phyloP scores from a whole-genome alignment of 1,140 invertebrate genomes.

The Monochamus saltuarius region DNA sequence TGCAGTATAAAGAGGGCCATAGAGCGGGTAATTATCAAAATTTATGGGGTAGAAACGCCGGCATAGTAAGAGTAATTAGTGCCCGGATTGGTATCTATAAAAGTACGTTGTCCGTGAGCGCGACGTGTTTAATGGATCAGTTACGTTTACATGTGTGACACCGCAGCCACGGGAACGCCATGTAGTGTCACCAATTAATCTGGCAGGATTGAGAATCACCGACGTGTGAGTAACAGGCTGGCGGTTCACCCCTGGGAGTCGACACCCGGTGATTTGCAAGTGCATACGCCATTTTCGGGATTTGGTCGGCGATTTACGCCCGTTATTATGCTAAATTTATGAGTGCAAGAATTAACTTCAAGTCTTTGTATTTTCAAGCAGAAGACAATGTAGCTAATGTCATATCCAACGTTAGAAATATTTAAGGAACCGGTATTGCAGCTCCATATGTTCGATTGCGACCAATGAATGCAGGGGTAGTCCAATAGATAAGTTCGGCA shows the following conservation, averaged over 20 bases:
- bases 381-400: no score
- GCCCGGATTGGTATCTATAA: not conserved
- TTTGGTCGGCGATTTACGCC: no score
- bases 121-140: not conserved
- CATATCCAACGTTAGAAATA: no score
- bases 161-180: not conserved
- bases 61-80: not conserved
- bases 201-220: not conserved
- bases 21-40: not conserved
- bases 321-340: no score
- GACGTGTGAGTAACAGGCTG: not conserved
- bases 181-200: constrained; percentile 5
- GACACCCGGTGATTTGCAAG: not conserved
- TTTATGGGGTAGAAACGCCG: not conserved
- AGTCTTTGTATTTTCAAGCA: no score
- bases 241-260: not conserved
- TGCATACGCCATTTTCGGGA: no score
- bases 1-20: not conserved
- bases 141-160: constrained; percentile 4
- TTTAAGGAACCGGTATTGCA: no score
- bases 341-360: no score
- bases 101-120: not conserved
- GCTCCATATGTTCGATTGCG: no score
- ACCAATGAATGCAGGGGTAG: no score
- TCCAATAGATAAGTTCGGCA: no score